Base-by-base conservation (phyloP, 2,888 invertebrate species). In the Hyposoter didymator region DNA sequence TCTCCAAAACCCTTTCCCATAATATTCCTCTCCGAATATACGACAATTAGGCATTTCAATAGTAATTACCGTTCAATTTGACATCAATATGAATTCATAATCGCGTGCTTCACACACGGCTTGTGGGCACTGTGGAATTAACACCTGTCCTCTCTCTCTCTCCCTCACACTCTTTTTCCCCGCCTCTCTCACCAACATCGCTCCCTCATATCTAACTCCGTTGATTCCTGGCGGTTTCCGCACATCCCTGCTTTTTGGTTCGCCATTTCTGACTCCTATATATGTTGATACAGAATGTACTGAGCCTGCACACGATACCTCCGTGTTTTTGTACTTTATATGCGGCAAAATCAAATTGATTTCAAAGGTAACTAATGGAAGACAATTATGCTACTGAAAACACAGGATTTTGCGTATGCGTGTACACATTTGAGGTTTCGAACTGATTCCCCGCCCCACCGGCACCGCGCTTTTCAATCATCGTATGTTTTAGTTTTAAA, bases 11-110 rank as follows among this genome's bases (percentile, higher is more conserved):
- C 55, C 80, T 66, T 52, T 19, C 28, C 47, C n/a, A 17, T 74
- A 55, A 67, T 73, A 67, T 81, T 74, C 73, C 75, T 79, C 39
- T 78, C 55, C 73, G 87, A 89, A 89, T 90, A 91, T 90, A 91
- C 89, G 89, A 90, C 88, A 91, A 91, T 91, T 91, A 89, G 88
- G 86, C 86, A 91, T 89, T 89, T 89, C 88, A 88, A 89, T 90
- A 90, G 90, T 90, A 88, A 91, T 91, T 89, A 91, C 88, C 88
- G 87, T 87, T 84, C 87, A 87, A 88, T 89, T 82, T 89, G 88
- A 87, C 88, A 88, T 90, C 87, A 89, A 90, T 91, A 89, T 89
- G 90, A 90, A 91, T 91, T 88, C 88, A 88, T 87, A 88, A 89
- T 89, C 85, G 39, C 39, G 86, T 52, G 84, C 75, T 74, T 47